Conservation (phyloP, 2,797 vertebrate genomes). For the Trematomus bernacchii region DNA sequence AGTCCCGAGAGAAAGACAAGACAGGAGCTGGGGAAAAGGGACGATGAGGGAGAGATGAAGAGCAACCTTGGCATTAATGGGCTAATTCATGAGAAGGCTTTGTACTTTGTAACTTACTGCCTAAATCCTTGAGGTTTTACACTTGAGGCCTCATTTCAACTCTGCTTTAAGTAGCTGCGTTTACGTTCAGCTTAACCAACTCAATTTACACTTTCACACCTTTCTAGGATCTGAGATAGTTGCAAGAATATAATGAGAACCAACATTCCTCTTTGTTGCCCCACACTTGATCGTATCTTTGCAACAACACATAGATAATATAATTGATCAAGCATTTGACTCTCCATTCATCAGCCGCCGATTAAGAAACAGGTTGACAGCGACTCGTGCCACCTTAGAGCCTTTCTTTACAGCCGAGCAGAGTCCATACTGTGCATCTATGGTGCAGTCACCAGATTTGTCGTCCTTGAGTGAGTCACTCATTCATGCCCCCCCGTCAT, state of each 20-base stretch:
- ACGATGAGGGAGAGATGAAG: slow-evolving; percentile 4
- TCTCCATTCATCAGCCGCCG: not conserved
- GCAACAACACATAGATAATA: slow-evolving; percentile 11
- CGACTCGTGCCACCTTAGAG: not conserved
- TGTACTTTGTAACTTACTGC: not conserved
- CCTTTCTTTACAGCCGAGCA: slow-evolving; percentile 62
- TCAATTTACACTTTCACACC: not conserved
- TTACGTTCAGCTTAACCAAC: not conserved
- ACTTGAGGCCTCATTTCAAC: not conserved
- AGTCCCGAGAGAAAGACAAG: slow-evolving; percentile 25
- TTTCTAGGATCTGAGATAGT: not conserved
- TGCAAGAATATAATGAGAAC: no score
- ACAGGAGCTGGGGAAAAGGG: not conserved
- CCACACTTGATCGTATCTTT: not conserved
- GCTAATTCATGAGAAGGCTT: not conserved
- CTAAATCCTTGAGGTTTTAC: not conserved
- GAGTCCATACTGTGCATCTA: slow-evolving; percentile 44
- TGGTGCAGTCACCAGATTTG: slow-evolving; percentile 13
- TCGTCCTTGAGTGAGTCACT: slow-evolving; percentile 60
- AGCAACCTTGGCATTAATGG: not conserved
- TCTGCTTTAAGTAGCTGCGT: not conserved
- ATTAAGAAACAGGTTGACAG: slow-evolving; percentile 5
- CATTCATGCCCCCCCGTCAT: slow-evolving; percentile 51
- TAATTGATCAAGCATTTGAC: not conserved
- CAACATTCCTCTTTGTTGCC: not conserved